Evolutionary conservation across 2,888 invertebrate genomes (phyloP).

Genomic region (Vanessa cardui): DNA sequence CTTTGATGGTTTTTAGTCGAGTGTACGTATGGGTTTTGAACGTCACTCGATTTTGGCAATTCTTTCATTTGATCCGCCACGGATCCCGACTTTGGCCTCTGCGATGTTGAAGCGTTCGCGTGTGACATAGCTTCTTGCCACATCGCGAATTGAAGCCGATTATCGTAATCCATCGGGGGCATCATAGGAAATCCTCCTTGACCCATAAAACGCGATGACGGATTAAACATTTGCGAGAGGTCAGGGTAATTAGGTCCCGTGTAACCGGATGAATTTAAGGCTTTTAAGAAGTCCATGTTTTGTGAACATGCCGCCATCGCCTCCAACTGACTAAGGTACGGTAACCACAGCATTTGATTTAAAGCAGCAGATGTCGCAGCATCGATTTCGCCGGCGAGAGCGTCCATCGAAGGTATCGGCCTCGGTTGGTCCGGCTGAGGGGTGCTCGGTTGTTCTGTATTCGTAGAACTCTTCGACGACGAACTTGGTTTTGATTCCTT

Average conservation of each 20-base stretch:
- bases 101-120: constrained; percentile 65
- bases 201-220: constrained; percentile 68
- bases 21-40: constrained; percentile 73
- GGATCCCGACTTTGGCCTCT: constrained; percentile 60
- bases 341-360: constrained; percentile 89
- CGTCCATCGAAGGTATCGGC: constrained; percentile 67
- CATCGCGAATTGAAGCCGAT: constrained; percentile 84
- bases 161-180: constrained; percentile 79
- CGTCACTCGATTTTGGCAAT: constrained; percentile 65
- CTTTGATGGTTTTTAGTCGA: constrained; percentile 70
- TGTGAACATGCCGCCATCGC: constrained; percentile 82
- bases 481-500: constrained; percentile 54
- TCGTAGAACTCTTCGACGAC: constrained; percentile 50
- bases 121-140: constrained; percentile 88
- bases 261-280: constrained; percentile 77
- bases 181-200: constrained; percentile 70
- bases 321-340: constrained; percentile 85
- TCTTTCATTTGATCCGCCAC: constrained; percentile 67
- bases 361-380: constrained; percentile 87
- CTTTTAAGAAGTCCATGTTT: constrained; percentile 83
- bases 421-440: constrained; percentile 55
- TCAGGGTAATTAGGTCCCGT: constrained; percentile 77
- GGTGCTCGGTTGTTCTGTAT: constrained; percentile 51
- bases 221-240: constrained; percentile 77
- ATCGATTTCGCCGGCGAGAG: constrained; percentile 85